Base-by-base conservation (phyloP, 2,888 invertebrate genomes). In the Hoplodrina ambigua region DNA sequence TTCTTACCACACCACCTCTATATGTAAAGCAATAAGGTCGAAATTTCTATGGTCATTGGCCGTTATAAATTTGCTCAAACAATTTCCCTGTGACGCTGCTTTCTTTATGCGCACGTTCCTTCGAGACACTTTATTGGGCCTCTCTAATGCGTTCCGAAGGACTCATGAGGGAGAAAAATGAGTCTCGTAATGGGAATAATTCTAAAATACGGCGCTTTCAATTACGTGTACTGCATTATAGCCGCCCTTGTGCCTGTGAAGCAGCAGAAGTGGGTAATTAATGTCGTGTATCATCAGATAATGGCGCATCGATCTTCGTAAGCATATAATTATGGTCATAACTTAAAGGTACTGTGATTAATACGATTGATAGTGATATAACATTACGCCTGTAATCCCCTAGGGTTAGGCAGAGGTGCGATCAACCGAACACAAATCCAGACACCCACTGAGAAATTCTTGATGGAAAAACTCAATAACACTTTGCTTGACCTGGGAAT, bases 61-160 rank as follows among this genome's bases (percentile, higher is more conserved):
- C 4, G 0, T 11, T 25, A 53, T 37, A 76, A 75, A 49, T 59
- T 73, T 50, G 67, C 30, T 25, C 30, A 57, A 65, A 75, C 84
- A 82, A 87, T 88, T 88, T 86, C 81, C 84, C 80, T 82, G 83
- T 71, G 77, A 76, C 81, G 74, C 75, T 86, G 81, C 81, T 86
- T 84, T 87, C 85, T 88, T 87, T 87, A 86, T 84, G 83, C 83
- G 83, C 84, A 78, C 85, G 83, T 81, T 86, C 76, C 81, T 81
- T 56, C 74, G 82, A 85, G 81, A 84, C 84, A 84, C 82, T 89
- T 88, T 89, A 88, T 87, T 84, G 85, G 81, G 80, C 63, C 80
- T 66, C 85, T 87, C 86, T 89, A 88, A 89, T 88, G 88, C 88
- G 86, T 85, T 86, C 75, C 84, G 78, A 85, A 85, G 82, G 83